A percentile compares a stretch with the other conserved stretches of the same genome.
phyloP scores from a whole-genome alignment of 2,113 vertebrate genomes.

The Orycteropus afer region DNA sequence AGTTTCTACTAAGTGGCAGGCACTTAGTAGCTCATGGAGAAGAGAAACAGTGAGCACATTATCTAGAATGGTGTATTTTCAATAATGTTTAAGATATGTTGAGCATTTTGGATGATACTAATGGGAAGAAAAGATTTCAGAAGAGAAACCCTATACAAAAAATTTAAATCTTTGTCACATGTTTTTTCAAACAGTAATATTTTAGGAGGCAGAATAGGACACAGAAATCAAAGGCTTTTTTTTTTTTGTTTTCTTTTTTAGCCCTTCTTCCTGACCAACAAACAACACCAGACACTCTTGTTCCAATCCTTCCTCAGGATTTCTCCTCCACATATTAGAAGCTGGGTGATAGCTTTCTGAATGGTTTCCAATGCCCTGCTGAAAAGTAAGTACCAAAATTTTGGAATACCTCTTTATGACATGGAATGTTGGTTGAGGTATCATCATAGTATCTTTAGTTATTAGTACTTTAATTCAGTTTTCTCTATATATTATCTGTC shows the following conservation, averaged over 20 bases:
- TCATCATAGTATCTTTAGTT: neutral
- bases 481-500: conserved; percentile 23
- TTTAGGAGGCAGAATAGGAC: neutral
- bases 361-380: neutral
- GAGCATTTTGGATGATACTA: neutral
- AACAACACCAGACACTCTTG: neutral
- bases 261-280: neutral
- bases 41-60: neutral
- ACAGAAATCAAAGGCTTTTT: neutral
- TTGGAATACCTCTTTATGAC: neutral
- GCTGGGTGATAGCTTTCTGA: neutral
- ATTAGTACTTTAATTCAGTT: neutral
- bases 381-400: neutral
- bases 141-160: neutral
- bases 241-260: neutral
- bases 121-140: conserved; percentile 13
- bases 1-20: conserved; percentile 18
- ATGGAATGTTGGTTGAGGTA: neutral
- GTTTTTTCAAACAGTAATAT: neutral
- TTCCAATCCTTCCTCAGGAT: neutral
- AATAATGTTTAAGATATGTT: conserved; percentile 6
- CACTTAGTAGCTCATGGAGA: neutral
- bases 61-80: neutral
- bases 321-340: neutral
- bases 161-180: neutral